phyloP scores from a whole-genome alignment of 2,888 invertebrate species.

The Toxonevra muliebris region DNA sequence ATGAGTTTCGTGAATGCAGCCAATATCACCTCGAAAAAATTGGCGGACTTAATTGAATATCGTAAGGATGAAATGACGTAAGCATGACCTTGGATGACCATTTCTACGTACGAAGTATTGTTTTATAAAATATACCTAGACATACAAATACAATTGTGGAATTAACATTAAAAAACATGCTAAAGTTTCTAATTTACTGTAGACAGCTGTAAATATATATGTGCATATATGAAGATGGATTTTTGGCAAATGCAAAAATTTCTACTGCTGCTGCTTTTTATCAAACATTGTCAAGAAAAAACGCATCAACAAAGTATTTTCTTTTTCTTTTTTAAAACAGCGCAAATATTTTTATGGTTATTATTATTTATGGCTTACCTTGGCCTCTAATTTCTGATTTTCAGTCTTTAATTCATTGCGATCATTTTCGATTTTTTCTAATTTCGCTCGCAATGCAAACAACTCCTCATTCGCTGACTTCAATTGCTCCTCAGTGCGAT shows the following conservation, averaged over 20 bases:
- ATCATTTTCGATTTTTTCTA: constrained; percentile 89
- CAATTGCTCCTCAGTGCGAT: constrained; percentile 92
- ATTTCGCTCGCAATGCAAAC: constrained; percentile 79
- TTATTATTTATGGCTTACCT: constrained; percentile 72
- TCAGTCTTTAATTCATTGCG: constrained; percentile 85
- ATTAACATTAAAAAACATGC: too few relatives aligned
- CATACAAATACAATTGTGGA: too few relatives aligned
- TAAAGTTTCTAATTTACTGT: too few relatives aligned
- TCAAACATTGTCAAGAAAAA: background rate
- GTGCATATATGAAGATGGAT: background rate
- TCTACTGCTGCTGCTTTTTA: background rate
- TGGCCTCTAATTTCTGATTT: constrained; percentile 88
- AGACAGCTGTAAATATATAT: too few relatives aligned
- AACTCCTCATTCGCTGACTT: constrained; percentile 86
- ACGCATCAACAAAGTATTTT: background rate
- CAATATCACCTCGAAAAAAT: too few relatives aligned
- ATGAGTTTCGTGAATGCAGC: too few relatives aligned
- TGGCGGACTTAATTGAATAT: too few relatives aligned
- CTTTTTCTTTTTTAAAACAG: too few relatives aligned
- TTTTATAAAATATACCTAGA: too few relatives aligned
- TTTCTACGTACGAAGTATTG: too few relatives aligned
- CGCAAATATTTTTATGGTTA: background rate
- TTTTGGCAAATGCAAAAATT: background rate
- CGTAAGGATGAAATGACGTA: too few relatives aligned
- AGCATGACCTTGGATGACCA: too few relatives aligned